Conservation (phyloP, 2,797 vertebrate species). For the Helarctos malayanus region DNA sequence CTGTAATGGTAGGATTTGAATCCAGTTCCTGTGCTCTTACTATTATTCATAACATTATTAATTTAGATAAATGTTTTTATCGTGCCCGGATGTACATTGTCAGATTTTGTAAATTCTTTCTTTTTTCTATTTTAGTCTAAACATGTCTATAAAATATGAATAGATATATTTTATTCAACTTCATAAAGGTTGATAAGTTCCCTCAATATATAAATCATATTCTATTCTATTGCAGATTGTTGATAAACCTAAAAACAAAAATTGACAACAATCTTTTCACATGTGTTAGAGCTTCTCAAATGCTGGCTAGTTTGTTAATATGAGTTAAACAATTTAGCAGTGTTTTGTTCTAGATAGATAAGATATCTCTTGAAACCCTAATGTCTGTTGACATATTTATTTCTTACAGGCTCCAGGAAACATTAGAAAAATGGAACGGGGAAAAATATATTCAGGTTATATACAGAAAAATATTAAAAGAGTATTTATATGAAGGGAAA, state of each 20-base stretch:
- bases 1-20: neutral
- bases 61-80: slow-evolving; percentile 20
- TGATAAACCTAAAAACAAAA: slow-evolving; percentile 54
- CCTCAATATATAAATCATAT: neutral
- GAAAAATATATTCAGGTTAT: slow-evolving; percentile 69
- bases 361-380: slow-evolving; percentile 50
- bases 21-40: neutral
- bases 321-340: slow-evolving; percentile 53
- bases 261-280: slow-evolving; percentile 4
- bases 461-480: slow-evolving; percentile 59
- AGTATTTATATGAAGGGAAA: slow-evolving; percentile 56
- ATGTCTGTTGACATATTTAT: slow-evolving; percentile 69
- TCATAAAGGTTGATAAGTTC: neutral
- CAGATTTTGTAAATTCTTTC: slow-evolving; percentile 34
- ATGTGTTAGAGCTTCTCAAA: slow-evolving; percentile 12
- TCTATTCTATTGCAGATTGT: slow-evolving; percentile 33
- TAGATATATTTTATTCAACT: neutral
- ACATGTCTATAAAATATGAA: neutral
- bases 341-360: slow-evolving; percentile 67
- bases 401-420: slow-evolving; percentile 70
- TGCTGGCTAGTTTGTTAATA: slow-evolving; percentile 45
- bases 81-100: neutral
- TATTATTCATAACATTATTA: neutral
- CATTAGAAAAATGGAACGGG: slow-evolving; percentile 34
- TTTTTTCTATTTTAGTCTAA: neutral